Conservation (phyloP, 2,888 invertebrate species). For the Coremacera marginata region DNA sequence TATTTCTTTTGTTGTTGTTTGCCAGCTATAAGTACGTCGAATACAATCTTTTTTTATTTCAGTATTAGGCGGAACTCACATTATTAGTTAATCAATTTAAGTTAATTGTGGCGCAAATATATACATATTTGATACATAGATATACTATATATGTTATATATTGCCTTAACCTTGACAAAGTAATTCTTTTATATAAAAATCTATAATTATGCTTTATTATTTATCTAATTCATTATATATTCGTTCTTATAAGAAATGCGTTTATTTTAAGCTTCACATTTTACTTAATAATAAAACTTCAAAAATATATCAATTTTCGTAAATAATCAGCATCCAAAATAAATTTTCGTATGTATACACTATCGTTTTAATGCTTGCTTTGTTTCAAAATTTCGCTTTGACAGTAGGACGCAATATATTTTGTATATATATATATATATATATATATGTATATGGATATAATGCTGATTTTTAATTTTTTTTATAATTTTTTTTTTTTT, state of each 20-base stretch:
- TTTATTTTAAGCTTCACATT: slow-evolving; percentile 9
- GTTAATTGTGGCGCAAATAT: slow-evolving; percentile 1
- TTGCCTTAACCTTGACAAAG: neutral
- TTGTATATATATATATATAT: too few species aligned
- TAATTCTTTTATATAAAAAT: slow-evolving; percentile 18
- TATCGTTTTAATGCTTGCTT: neutral
- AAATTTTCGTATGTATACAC: neutral
- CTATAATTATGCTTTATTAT: slow-evolving; percentile 5
- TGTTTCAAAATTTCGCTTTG: neutral
- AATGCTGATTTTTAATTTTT: too few species aligned
- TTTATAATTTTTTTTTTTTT: too few species aligned
- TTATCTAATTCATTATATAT: slow-evolving; percentile 8
- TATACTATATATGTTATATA: neutral
- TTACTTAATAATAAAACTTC: slow-evolving; percentile 6
- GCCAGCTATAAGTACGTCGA: too few species aligned
- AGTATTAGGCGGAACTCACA: neutral
- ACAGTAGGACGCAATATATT: neutral
- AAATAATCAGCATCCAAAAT: neutral
- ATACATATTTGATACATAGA: neutral
- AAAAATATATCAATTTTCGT: slow-evolving; percentile 39
- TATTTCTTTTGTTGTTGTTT: too few species aligned
- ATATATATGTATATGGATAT: too few species aligned
- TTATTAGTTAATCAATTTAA: neutral
- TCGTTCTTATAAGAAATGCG: slow-evolving; percentile 14
- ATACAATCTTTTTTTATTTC: too few species aligned